These are phyloP conservation scores for Ganaspis sp. DNA, from an alignment of 1,140 invertebrate genomes.

Conservation along the genomic window DNA sequence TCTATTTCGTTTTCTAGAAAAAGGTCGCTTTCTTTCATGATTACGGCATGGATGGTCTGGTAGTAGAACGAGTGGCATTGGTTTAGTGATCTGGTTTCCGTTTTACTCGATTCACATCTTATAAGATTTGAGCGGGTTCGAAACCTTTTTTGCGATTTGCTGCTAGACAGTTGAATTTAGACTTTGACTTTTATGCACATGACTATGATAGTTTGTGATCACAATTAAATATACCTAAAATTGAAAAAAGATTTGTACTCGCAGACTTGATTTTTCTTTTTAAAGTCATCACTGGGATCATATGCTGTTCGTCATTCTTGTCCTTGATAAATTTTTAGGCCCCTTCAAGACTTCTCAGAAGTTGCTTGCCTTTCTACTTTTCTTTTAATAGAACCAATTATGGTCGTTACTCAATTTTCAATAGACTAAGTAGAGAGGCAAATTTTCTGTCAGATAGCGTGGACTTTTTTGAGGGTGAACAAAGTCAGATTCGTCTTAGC, in stretches of 20 bases:
- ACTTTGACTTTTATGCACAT: too few relatives aligned
- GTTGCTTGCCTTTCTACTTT: background rate
- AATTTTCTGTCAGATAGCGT: background rate
- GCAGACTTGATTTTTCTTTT: background rate
- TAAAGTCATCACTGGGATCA: too few relatives aligned
- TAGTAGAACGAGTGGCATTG: background rate
- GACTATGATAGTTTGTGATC: too few relatives aligned
- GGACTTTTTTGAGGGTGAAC: too few relatives aligned
- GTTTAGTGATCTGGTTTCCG: background rate
- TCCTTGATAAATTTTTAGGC: background rate
- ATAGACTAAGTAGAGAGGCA: background rate
- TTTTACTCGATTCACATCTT: background rate
- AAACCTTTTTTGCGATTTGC: background rate
- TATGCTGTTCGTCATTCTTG: background rate
- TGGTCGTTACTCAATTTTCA: background rate
- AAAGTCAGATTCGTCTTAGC: too few relatives aligned
- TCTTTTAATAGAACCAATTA: background rate
- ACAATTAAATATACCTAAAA: background rate
- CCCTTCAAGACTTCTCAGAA: background rate
- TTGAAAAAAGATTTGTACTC: background rate
- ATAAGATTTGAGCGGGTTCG: background rate
- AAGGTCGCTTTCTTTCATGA: background rate
- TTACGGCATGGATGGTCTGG: too few relatives aligned
- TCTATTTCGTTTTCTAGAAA: too few relatives aligned
- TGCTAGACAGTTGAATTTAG: too few relatives aligned